Conservation (phyloP, 1,140 invertebrate genomes). For the Vanessa atalanta region DNA sequence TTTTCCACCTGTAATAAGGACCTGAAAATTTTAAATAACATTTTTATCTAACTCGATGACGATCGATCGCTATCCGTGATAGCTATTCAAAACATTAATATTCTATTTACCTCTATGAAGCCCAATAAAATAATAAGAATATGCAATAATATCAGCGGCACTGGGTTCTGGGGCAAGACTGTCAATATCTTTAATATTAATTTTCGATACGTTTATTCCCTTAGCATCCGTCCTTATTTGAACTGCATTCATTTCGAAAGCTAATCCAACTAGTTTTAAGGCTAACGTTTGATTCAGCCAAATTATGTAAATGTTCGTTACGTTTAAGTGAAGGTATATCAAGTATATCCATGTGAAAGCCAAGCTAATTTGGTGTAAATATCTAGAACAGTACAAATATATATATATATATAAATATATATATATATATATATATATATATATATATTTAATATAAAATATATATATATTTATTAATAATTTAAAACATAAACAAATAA, state of each 20-base stretch:
- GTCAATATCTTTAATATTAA: conserved; percentile 38
- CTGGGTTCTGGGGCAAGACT: conserved; percentile 42
- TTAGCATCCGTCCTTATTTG: conserved; percentile 43
- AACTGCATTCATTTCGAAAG: conserved; percentile 59
- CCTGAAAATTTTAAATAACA: conserved; percentile 45
- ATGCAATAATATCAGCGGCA: conserved; percentile 63
- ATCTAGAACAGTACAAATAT: conserved; percentile 46
- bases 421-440: too few species aligned
- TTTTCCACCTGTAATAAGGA: conserved; percentile 71
- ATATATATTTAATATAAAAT: too few species aligned
- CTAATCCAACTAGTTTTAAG: conserved; percentile 65
- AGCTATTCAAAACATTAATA: too few species aligned
- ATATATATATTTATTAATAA: too few species aligned
- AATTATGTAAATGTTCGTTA: conserved; percentile 50
- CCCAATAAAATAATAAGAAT: conserved; percentile 71
- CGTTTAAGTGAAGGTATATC: conserved; percentile 52
- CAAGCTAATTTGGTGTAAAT: conserved; percentile 64
- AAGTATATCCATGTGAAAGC: conserved; percentile 64
- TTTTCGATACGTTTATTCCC: conserved; percentile 29
- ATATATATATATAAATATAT: too few species aligned
- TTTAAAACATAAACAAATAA: too few species aligned
- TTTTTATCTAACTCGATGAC: too few species aligned
- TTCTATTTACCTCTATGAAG: conserved; percentile 68
- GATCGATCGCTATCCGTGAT: too few species aligned
- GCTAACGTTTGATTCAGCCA: conserved; percentile 68